Conservation (phyloP, 2,888 invertebrate genomes). For the Geophilus truncorum region DNA sequence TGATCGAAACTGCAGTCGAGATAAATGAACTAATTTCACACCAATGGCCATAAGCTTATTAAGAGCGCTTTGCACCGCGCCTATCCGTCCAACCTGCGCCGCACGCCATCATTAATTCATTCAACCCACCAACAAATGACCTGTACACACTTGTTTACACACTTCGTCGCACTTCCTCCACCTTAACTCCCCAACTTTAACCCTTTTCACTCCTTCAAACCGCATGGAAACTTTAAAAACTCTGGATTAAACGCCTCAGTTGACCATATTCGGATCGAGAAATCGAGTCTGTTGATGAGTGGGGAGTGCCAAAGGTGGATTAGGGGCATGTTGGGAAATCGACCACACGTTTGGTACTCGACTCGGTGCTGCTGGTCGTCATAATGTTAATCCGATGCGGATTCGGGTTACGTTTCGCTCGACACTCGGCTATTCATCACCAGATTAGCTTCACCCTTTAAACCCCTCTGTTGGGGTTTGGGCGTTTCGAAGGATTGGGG, state of each 20-base stretch:
- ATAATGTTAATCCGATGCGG: constrained; percentile 7
- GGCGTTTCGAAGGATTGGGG: neutral
- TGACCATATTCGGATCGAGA: no score
- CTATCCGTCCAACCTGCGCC: neutral
- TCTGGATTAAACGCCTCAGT: neutral
- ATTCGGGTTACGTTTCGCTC: neutral
- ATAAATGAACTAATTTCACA: constrained; percentile 24
- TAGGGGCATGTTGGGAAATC: neutral
- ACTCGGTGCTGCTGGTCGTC: neutral
- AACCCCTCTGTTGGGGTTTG: neutral
- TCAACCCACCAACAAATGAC: neutral
- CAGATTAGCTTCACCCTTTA: constrained; percentile 16
- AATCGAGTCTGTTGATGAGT: no score
- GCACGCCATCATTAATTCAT: neutral
- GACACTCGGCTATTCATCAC: neutral
- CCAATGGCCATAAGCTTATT: constrained; percentile 6
- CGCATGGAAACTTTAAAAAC: neutral
- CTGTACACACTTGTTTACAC: neutral
- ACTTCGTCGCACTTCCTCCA: neutral
- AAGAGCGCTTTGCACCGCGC: neutral
- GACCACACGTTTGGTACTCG: neutral
- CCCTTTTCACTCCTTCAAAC: no score
- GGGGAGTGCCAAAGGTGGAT: neutral
- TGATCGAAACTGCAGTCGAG: neutral
- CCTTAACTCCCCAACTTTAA: neutral